Percentiles rank a stretch among this genome's conserved stretches.
phyloP scores from a whole-genome alignment of 2,888 invertebrate genomes.

The Choristoneura rosaceana region DNA sequence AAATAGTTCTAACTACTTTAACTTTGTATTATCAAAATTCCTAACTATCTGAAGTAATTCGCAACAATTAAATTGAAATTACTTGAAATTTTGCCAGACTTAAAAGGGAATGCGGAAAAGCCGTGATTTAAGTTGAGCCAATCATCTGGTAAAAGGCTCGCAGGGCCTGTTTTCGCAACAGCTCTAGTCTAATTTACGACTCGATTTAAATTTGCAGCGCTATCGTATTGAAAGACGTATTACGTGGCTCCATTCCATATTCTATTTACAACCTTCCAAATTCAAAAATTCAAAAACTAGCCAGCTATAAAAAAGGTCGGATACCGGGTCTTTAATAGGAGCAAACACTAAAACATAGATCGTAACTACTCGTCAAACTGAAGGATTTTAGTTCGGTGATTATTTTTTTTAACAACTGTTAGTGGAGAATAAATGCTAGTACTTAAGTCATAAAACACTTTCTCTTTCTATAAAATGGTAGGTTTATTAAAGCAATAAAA shows the following conservation, averaged over 20 bases:
- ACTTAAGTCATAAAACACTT: not conserved
- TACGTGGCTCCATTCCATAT: not conserved
- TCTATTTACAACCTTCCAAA: not conserved
- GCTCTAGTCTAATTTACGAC: conserved; percentile 29
- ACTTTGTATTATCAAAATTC: not conserved
- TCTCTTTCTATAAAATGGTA: not conserved
- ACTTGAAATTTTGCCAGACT: conserved; percentile 37
- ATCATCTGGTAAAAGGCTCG: conserved; percentile 63
- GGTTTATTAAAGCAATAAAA: not conserved
- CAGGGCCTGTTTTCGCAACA: conserved; percentile 47
- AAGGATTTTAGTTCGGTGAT: too few species aligned
- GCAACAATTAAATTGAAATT: not conserved
- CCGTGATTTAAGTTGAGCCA: conserved; percentile 53
- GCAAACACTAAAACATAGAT: too few species aligned
- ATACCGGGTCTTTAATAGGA: too few species aligned
- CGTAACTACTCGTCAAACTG: too few species aligned
- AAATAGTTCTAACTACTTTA: not conserved
- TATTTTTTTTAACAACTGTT: too few species aligned
- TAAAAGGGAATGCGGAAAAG: conserved; percentile 69
- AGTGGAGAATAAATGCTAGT: not conserved
- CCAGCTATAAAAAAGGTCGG: not conserved
- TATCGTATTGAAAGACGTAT: conserved; percentile 5
- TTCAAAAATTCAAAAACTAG: not conserved
- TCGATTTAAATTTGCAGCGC: conserved; percentile 32
- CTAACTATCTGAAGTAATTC: not conserved